Evolutionary conservation across 2,113 vertebrate genomes (phyloP).

Genomic region (Phainopepla nitens): DNA sequence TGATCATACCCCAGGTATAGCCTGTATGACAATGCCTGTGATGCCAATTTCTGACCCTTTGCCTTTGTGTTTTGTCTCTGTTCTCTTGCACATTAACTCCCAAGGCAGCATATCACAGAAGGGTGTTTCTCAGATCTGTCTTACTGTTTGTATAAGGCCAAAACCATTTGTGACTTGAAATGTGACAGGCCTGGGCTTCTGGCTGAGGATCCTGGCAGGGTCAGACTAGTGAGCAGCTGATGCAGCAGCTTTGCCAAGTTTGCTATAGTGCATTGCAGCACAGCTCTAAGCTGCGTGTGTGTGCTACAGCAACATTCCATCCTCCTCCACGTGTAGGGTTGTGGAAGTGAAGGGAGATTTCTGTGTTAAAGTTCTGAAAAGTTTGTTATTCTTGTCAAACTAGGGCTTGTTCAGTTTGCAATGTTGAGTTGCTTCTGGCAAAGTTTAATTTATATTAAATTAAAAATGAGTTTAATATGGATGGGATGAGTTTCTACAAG

Average conservation of each 20-base stretch:
- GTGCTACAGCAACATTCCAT: background rate
- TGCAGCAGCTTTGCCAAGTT: background rate
- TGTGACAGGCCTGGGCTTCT: background rate
- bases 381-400: background rate
- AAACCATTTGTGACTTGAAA: background rate
- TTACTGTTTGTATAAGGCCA: background rate
- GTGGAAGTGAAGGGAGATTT: background rate
- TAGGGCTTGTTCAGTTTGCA: background rate
- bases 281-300: background rate
- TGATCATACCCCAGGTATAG: constrained; percentile 93
- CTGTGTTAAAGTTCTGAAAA: background rate
- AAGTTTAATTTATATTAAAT: background rate
- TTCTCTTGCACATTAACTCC: background rate
- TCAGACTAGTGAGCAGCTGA: background rate
- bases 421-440: background rate
- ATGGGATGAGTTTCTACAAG: background rate
- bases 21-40: background rate
- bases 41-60: background rate
- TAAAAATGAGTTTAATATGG: no score
- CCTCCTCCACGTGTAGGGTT: background rate
- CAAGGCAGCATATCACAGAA: background rate
- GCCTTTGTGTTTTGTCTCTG: background rate
- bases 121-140: background rate
- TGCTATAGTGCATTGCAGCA: fast-evolving
- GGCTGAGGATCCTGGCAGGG: background rate